Base-by-base conservation (phyloP, 1,140 invertebrate species). In the Harpegnathos saltator region DNA sequence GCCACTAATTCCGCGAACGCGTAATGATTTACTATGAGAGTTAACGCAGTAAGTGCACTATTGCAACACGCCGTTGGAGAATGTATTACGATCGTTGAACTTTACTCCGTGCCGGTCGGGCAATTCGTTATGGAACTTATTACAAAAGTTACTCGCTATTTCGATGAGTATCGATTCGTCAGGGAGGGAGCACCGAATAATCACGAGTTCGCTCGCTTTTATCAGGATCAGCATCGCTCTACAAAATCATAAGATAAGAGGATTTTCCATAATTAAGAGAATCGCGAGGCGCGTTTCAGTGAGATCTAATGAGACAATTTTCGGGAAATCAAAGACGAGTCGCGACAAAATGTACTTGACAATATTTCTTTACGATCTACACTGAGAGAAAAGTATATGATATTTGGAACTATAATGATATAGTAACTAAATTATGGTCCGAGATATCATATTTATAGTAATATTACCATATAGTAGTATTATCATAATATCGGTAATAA, bases 21-120 rank as follows among this genome's bases (percentile, higher is more conserved):
- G 26, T 19, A 26, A 77, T 77, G 74, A 77, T 77, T 77, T 77
- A 77, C 62, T 56, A 54, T 38, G 61, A 54, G 62, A 77, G 74
- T 77, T 66, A 56, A 4, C 29, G 61, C 48, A 48, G 15, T 22
- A 65, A 65, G 26, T 65, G 61, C 73, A 50, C 38, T 66, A 54
- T 66, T 7, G 48, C 74, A n/a, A n/a, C n/a, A 14, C 61, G 15
- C 61, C 48, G 7, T 44, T 9, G 62, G 66, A 56, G 66, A 66
- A n/a, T 66, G 54, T 19, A 14, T 24, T 26, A 56, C 26, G 66
- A 77, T 77, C 54, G 29, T 66, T 66, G 15, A 54, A 54, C 50
- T 44, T 44, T 22, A 22, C 19, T 66, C 38, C 15, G 26, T 58
- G 14, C 52, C 59, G 7, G 26, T 44, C 15, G 5, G 3, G 48